These are phyloP conservation scores for Formicarius rufipectus DNA, from an alignment of 2,113 vertebrate genomes.

Conservation along the genomic window DNA sequence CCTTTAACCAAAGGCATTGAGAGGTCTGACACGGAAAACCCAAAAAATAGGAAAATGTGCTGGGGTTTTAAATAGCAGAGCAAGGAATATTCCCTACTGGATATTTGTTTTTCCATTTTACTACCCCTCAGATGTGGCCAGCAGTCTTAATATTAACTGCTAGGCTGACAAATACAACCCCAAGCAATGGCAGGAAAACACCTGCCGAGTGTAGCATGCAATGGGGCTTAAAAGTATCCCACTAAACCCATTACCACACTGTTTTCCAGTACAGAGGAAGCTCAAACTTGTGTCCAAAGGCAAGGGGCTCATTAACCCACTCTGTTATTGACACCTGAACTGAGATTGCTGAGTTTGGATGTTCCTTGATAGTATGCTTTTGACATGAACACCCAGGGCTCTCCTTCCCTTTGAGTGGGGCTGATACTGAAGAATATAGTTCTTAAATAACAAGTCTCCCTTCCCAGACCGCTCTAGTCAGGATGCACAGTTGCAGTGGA, in stretches of 20 bases:
- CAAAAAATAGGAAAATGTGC: not conserved
- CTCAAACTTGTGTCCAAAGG: not conserved
- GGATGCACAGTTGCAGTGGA: not conserved
- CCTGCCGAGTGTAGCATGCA: not conserved
- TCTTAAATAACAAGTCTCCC: too few relatives aligned
- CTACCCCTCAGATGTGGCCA: not conserved
- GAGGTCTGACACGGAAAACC: not conserved
- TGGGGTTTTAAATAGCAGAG: not conserved
- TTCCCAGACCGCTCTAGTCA: not conserved
- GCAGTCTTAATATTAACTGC: not conserved
- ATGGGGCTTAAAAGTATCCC: not conserved
- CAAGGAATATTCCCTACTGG: not conserved
- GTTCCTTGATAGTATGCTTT: rapidly evolving
- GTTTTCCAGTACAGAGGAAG: not conserved
- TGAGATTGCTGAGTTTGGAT: not conserved
- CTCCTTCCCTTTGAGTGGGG: not conserved
- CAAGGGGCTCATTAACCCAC: not conserved
- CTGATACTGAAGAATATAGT: rapidly evolving
- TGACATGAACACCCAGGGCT: not conserved
- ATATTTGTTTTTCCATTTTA: not conserved
- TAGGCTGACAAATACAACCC: not conserved
- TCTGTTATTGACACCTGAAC: not conserved
- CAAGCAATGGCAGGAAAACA: not conserved
- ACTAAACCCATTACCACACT: not conserved
- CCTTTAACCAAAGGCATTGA: not conserved